A percentile compares a stretch with the other conserved stretches of the same genome.
Conservation (phyloP, 2,888 invertebrate species). For the Griposia aprilina region DNA sequence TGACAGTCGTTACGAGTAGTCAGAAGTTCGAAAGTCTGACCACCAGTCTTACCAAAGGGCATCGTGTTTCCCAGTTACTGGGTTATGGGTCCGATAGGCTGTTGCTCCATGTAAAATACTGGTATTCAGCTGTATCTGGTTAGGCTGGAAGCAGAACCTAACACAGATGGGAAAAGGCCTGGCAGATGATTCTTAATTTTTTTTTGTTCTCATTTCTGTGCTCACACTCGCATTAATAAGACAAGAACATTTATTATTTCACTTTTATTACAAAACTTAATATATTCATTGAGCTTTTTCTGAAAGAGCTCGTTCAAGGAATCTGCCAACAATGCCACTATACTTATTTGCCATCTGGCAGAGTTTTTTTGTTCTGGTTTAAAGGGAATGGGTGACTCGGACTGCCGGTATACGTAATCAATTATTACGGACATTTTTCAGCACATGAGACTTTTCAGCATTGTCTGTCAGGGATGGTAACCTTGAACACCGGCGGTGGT, state of each 20-base stretch:
- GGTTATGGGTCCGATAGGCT: no score
- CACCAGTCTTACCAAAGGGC: no score
- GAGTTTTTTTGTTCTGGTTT: background rate
- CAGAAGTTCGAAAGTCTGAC: no score
- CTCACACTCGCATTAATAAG: background rate
- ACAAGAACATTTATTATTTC: background rate
- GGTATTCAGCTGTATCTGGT: no score
- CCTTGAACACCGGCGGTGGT: no score
- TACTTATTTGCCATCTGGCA: background rate
- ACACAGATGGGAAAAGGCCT: no score
- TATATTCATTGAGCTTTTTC: background rate
- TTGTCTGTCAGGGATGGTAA: no score
- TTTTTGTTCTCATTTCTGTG: background rate
- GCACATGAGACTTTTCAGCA: background rate
- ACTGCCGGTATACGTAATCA: background rate
- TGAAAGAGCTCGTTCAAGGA: background rate
- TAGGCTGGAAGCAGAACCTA: no score
- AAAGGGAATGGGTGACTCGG: background rate
- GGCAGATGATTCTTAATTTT: background rate
- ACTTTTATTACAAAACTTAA: background rate
- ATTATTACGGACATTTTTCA: background rate
- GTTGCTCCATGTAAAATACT: no score
- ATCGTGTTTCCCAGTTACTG: no score
- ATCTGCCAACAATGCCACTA: background rate
- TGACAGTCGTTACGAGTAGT: no score